Evolutionary conservation across 2,797 vertebrate genomes (phyloP), one percentile per base, ranked within the genome.

Genomic region (Distichodus sexfasciatus): DNA sequence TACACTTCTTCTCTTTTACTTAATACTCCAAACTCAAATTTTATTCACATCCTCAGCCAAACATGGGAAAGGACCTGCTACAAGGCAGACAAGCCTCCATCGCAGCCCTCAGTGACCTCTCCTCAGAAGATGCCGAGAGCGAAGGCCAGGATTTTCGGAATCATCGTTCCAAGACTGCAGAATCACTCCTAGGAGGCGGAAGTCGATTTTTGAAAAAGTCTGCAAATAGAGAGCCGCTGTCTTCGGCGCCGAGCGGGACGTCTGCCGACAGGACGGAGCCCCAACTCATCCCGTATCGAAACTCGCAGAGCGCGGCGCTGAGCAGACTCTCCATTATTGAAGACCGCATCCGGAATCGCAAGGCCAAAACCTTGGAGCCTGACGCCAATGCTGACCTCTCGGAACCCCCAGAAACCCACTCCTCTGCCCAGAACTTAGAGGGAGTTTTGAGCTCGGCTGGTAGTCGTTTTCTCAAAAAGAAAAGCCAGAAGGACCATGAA

Each of bases 131-230:
- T 15, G 28, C 76, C 0, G 84, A 63, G 23, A 44, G 79, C 64
- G 64, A 36, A 0, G 2, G 40, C 1, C 69, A 47, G 38, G 33
- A 48, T 9, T 70, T 77, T 47, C 46, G 2, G 38, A 10, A 65
- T 10, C 36, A 12, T 2, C 53, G 10, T 17, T 11, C 12, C 4
- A 21, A 46, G 24, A 21, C 35, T 59, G 66, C 75, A 8, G 8
- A 40, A 1, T 10, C 4, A 0, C 64, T 53, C 64, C 64, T 64
- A 67, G 85, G 75, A 0, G 6, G 43, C 0, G 81, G 9, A 0
- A 84, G 83, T 74, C 84, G 93, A 38, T 94, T 94, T 81, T 77
- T 95, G 4, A 94, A 93, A 71, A 89, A 88, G 36, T 69, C 69
- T 6, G 57, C 81, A 3, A 71, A 59, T 12, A 44, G 75, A 35